Evolutionary conservation across 2,888 invertebrate species (phyloP).

Genomic region (Eugnorisma glareosa): DNA sequence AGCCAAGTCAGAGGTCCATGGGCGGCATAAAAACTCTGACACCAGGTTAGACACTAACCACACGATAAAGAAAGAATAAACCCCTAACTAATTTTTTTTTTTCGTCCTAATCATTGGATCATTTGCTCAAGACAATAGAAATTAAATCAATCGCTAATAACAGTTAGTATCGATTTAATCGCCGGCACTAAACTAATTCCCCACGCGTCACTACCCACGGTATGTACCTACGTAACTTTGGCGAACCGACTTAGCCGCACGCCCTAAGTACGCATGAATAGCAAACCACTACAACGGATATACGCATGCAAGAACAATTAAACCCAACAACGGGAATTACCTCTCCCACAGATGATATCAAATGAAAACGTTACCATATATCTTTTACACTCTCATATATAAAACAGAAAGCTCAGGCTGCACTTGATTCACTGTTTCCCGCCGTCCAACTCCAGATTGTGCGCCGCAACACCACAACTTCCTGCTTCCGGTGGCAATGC

Average conservation of each 20-base stretch:
- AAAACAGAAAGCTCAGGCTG: constrained; percentile 85
- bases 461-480: constrained; percentile 88
- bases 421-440: constrained; percentile 90
- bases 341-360: constrained; percentile 71
- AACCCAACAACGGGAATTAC: constrained; percentile 68
- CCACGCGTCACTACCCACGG: constrained; percentile 21
- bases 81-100: not conserved
- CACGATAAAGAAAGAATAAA: too few relatives aligned
- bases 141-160: constrained; percentile 13
- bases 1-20: too few relatives aligned
- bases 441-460: constrained; percentile 89
- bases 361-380: constrained; percentile 82
- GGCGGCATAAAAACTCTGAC: too few relatives aligned
- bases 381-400: constrained; percentile 85
- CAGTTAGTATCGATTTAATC: constrained; percentile 28
- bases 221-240: constrained; percentile 14
- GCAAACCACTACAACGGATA: constrained; percentile 56
- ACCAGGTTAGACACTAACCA: too few relatives aligned
- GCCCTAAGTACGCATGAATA: constrained; percentile 35
- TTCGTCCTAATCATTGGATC: not conserved
- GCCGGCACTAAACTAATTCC: constrained; percentile 18
- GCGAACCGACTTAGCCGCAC: constrained; percentile 9
- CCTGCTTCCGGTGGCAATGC: constrained; percentile 86
- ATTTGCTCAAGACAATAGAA: not conserved
- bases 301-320: constrained; percentile 72